Evolutionary conservation across 2,113 vertebrate species (phyloP), one percentile per base, ranked within the genome.

Genomic region (Pseudolaguvia tuberculata): DNA sequence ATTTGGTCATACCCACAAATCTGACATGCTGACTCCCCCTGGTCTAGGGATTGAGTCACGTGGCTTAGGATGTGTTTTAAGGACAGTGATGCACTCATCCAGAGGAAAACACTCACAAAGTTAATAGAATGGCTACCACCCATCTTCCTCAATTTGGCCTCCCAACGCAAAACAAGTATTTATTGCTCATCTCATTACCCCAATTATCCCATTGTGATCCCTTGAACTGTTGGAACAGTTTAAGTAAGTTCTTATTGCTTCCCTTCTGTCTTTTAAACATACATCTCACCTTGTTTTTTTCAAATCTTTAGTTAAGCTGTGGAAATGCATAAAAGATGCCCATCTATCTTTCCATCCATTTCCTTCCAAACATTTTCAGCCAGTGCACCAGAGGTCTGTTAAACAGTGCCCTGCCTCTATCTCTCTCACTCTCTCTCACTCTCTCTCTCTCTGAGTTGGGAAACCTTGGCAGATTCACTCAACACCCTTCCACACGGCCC

Each of bases 311-410:
- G 87, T 91, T 86, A 89, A 90, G 88, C 88, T 91, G 90, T 91
- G 88, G 89, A 91, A 91, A 91, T 86, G 84, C 86, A 84, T 87
- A 85, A 86, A 91, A 91, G 88, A 88, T 90, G 90, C 89, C 88
- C 80, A 15, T 77, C 63, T 73, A 27, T 69, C 53, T 50, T 65
- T 80, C 80, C 86, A 76, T 76, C 78, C 77, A 78, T 35, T 83
- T 80, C 80, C 71, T 70, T 56, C 47, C 39, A 70, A 72, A 50
- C 55, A 71, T 78, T 88, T 79, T 88, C 86, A 86, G 87, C 82
- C 83, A 81, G 59, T 84, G 83, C 79, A 88, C 86, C 87, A 85
- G 83, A 83, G 67, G 78, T 83, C 84, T 86, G 84, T 82, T 81
- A 86, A 88, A 86, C 81, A 86, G 85, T 83, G 82, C 84, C 80